Evolutionary conservation across 2,888 invertebrate species (phyloP), one percentile per base, ranked within the genome.

Genomic region (Petrolisthes manimaculis): DNA sequence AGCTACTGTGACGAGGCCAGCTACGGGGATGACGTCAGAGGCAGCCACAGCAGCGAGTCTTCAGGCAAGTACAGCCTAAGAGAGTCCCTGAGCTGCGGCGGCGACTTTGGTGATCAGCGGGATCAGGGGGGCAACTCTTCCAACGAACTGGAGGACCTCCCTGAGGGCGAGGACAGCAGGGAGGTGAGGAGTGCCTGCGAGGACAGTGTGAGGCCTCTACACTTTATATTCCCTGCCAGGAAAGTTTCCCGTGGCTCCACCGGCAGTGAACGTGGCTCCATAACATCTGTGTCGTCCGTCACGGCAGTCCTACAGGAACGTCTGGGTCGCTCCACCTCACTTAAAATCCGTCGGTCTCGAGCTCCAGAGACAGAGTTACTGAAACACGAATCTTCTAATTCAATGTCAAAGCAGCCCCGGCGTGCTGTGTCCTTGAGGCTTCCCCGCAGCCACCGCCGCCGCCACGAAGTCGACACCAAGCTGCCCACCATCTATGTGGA

Each of bases 401-500:
- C 77, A 51, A 51, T 51, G 18, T 53, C 54, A 1, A 69, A 79
- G 61, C 85, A 74, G 54, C 88, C 83, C 12, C 71, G 90, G 6
- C 78, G 90, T 6, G 83, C 90, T 4, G 90, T 90, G 74, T 90
- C 90, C 12, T 83, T 90, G 5, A 69, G 86, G 6, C 86, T 90
- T n/a, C 90, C 90, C n/a, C 84, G 86, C 61, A 88, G 88, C 6
- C 88, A 90, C 69, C 77, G 86, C 74, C 69, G 87, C 67, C 24
- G 83, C 3, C 85, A 85, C 37, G 90, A 90, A 8, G 71, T 69
- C 3, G 90, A 90, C 79, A 88, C 90, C 55, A 85, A 88, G 53
- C 90, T 90, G 14, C 90, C 90, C 18, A 90, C 90, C 61, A 90
- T 90, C 69, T 90, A 90, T 83, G 86, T 90, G 56, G 84, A 89